Evolutionary conservation across 2,113 vertebrate species (phyloP).

Genomic region (Chionis minor): DNA sequence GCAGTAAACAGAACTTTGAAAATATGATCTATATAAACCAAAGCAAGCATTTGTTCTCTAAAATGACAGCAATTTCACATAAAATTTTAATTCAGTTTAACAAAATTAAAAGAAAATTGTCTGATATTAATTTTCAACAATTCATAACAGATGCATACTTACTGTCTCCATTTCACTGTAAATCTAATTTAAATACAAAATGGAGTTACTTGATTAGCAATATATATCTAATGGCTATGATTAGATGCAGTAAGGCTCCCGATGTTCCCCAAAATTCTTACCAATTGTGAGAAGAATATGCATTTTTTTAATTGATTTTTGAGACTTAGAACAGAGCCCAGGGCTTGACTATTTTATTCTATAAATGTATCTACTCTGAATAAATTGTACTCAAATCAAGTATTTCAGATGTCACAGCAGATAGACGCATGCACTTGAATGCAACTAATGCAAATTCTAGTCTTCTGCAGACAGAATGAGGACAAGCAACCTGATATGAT

Average conservation of each 20-base stretch:
- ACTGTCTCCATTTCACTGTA: neutral
- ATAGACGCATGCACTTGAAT: neutral
- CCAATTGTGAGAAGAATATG: neutral
- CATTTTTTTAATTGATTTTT: neutral
- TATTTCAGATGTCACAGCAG: neutral
- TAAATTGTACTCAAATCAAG: neutral
- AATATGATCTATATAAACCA: neutral
- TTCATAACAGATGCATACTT: neutral
- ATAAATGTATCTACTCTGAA: neutral
- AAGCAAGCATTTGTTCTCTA: neutral
- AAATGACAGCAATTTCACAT: neutral
- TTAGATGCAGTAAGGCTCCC: neutral
- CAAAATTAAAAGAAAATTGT: neutral
- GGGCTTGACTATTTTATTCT: neutral
- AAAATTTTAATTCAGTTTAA: neutral
- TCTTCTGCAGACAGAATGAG: slow-evolving; percentile 29
- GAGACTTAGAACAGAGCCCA: neutral
- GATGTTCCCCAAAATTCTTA: neutral
- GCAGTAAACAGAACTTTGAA: neutral
- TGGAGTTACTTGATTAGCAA: neutral
- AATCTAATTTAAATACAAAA: neutral
- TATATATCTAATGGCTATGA: neutral
- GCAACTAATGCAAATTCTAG: neutral
- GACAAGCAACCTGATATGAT: neutral
- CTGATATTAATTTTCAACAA: neutral